Evolutionary conservation across 2,888 invertebrate species (phyloP).

Genomic region (Rhimphoctona megacephalus): DNA sequence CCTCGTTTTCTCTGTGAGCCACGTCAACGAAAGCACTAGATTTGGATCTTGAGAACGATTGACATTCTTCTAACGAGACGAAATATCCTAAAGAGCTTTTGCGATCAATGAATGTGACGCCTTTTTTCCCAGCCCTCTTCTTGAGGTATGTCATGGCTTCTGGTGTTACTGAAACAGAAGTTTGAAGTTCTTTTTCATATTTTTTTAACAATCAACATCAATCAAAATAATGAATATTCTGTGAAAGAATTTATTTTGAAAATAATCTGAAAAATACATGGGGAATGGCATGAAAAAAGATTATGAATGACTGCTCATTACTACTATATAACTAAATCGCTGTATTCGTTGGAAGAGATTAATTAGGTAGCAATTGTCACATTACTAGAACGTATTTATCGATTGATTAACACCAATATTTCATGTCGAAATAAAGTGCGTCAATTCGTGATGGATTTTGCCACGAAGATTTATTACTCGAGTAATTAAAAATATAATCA

Average conservation of each 20-base stretch:
- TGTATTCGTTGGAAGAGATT: background rate
- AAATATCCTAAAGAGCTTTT: constrained; percentile 22
- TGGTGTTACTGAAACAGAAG: constrained; percentile 24
- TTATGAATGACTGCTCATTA: background rate
- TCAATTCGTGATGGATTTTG: background rate
- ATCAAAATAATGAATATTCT: background rate
- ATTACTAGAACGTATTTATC: background rate
- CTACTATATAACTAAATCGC: background rate
- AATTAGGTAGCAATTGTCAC: background rate
- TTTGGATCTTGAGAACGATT: constrained; percentile 41
- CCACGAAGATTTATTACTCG: constrained; percentile 29
- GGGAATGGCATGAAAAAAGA: background rate
- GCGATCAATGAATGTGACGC: constrained; percentile 43
- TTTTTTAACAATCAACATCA: background rate
- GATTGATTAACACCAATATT: background rate
- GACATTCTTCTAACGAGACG: constrained; percentile 29
- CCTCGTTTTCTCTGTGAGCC: background rate
- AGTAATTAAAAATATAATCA: constrained; percentile 34
- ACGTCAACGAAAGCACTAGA: constrained; percentile 25
- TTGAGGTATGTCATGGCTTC: constrained; percentile 21
- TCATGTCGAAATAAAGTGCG: constrained; percentile 14
- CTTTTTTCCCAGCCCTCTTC: constrained; percentile 21
- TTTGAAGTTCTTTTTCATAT: background rate
- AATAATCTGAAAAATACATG: background rate
- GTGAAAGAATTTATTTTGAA: background rate